Conservation (phyloP, 2,888 invertebrate species). For the Aleiodes testaceus region DNA sequence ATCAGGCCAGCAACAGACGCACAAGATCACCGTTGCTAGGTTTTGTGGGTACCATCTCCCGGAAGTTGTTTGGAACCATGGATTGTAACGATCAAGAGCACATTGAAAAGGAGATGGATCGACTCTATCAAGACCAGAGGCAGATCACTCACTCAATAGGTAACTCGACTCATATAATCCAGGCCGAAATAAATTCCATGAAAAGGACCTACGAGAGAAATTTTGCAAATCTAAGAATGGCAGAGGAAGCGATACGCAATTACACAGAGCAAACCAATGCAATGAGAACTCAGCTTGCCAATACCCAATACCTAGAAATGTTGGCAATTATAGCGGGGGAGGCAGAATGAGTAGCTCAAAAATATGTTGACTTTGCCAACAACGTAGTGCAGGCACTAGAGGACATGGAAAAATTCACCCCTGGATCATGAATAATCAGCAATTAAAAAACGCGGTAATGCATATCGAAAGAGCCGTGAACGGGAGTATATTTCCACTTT, state of each 20-base stretch:
- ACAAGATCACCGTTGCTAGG: not conserved
- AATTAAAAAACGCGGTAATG: not conserved
- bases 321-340: not conserved
- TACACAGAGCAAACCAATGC: not conserved
- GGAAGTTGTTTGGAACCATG: not conserved
- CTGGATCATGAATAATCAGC: not conserved
- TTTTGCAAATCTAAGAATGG: not conserved
- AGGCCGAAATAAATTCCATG: not conserved
- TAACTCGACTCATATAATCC: not conserved
- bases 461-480: not conserved
- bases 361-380: not conserved
- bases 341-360: not conserved
- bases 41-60: too few species aligned
- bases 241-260: not conserved
- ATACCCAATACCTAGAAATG: not conserved
- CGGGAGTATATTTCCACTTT: not conserved
- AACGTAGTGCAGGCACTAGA: not conserved
- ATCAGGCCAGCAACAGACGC: not conserved
- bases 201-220: not conserved
- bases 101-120: not conserved
- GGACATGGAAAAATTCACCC: not conserved
- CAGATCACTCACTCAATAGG: not conserved
- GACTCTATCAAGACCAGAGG: not conserved
- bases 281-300: not conserved
- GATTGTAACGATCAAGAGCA: not conserved